These are phyloP conservation scores for Ypsolopha scabrella DNA, from an alignment of 2,888 invertebrate species.

Conservation along the genomic window DNA sequence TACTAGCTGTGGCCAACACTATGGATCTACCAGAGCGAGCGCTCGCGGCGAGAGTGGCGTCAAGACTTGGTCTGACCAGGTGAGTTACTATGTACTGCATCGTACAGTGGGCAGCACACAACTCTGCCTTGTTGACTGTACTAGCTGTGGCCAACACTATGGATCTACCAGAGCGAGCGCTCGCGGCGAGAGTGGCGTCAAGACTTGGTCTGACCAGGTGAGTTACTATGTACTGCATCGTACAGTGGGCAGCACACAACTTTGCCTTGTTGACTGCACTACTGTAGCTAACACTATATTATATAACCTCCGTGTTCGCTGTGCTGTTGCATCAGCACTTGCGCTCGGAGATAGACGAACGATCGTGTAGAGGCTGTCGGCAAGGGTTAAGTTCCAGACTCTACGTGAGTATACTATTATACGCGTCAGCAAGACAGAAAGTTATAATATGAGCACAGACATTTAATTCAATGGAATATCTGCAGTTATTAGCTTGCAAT, in stretches of 20 bases:
- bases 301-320: too few species aligned
- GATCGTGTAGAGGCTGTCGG: too few species aligned
- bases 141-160: conserved; percentile 98
- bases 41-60: conserved; percentile 80
- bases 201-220: conserved; percentile 42
- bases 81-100: neutral
- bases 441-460: too few species aligned
- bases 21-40: conserved; percentile 97
- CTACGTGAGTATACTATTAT: too few species aligned
- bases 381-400: too few species aligned
- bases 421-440: too few species aligned
- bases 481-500: too few species aligned
- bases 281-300: too few species aligned
- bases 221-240: neutral
- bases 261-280: too few species aligned
- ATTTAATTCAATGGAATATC: too few species aligned
- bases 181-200: conserved; percentile 80
- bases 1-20: conserved; percentile 97
- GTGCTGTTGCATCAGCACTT: too few species aligned
- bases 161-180: conserved; percentile 94
- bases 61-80: conserved; percentile 45
- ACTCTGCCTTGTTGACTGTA: conserved; percentile 83
- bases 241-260: conserved; percentile 30
- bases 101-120: conserved; percentile 30
- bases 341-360: too few species aligned